Percentiles rank a stretch among this genome's conserved stretches.
These are phyloP conservation scores for Cyphomyrmex costatus DNA, from an alignment of 1,140 invertebrate species.

Conservation along the genomic window DNA sequence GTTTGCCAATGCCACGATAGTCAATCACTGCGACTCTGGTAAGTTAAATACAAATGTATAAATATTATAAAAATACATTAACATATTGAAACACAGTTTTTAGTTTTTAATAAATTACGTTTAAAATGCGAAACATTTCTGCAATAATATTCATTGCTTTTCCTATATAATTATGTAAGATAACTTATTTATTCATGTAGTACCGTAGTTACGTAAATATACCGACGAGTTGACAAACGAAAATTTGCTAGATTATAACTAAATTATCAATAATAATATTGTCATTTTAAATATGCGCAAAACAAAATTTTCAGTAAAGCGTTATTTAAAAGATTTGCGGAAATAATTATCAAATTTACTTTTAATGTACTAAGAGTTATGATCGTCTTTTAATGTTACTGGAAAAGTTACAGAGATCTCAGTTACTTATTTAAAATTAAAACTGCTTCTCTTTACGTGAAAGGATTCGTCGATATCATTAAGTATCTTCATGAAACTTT, in stretches of 20 bases:
- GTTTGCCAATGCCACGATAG: conserved; percentile 74
- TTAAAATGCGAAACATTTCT: neutral
- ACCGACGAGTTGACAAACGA: neutral
- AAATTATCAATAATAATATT: neutral
- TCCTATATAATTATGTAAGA: neutral
- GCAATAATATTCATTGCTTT: neutral
- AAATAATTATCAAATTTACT: neutral
- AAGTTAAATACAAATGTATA: conserved; percentile 52
- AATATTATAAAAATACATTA: neutral
- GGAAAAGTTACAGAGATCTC: neutral
- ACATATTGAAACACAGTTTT: neutral
- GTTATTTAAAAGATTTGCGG: neutral
- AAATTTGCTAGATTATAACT: neutral
- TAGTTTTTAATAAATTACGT: neutral
- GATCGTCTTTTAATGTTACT: neutral
- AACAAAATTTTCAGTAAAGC: neutral
- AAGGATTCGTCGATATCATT: neutral
- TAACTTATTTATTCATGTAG: neutral
- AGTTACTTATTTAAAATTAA: conserved; percentile 1
- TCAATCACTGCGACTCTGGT: conserved; percentile 77
- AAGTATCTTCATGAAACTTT: conserved; percentile 5
- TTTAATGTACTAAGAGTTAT: neutral
- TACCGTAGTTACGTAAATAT: neutral
- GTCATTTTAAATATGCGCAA: neutral
- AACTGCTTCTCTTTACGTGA: neutral